Percentiles rank a stretch among this genome's conserved stretches.
Conservation (phyloP, 2,888 invertebrate species). For the Cephus pygmeus region DNA sequence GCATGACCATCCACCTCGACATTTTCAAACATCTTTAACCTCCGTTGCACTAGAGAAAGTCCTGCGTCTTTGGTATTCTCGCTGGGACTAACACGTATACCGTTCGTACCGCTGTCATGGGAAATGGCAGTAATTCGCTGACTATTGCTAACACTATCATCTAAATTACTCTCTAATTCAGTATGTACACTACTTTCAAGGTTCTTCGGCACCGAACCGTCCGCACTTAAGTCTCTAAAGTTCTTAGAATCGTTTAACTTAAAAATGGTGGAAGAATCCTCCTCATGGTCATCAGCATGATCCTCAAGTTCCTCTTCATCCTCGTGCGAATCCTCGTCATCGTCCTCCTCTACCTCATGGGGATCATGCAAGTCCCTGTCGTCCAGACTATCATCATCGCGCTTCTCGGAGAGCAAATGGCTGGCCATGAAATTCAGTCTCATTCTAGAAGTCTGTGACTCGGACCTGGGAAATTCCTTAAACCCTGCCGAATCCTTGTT, state of each 20-base stretch:
- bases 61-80: slow-evolving; percentile 55
- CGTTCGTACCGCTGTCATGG: slow-evolving; percentile 37
- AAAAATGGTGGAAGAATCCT: neutral
- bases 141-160: slow-evolving; percentile 28
- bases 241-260: neutral
- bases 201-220: neutral
- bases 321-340: slow-evolving; percentile 41
- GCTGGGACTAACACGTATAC: slow-evolving; percentile 29
- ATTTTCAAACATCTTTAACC: slow-evolving; percentile 51
- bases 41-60: slow-evolving; percentile 52
- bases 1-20: neutral
- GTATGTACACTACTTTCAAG: slow-evolving; percentile 29
- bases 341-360: slow-evolving; percentile 41
- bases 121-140: slow-evolving; percentile 42
- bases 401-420: slow-evolving; percentile 53
- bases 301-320: slow-evolving; percentile 10
- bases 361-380: slow-evolving; percentile 46
- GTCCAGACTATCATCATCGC: slow-evolving; percentile 29
- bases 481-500: slow-evolving; percentile 38
- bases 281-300: neutral
- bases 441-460: slow-evolving; percentile 55
- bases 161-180: slow-evolving; percentile 29
- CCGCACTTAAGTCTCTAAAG: neutral
- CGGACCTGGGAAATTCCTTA: slow-evolving; percentile 10
- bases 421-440: slow-evolving; percentile 65